phyloP scores from a whole-genome alignment of 2,797 vertebrate genomes.

The Neomorphus geoffroyi region DNA sequence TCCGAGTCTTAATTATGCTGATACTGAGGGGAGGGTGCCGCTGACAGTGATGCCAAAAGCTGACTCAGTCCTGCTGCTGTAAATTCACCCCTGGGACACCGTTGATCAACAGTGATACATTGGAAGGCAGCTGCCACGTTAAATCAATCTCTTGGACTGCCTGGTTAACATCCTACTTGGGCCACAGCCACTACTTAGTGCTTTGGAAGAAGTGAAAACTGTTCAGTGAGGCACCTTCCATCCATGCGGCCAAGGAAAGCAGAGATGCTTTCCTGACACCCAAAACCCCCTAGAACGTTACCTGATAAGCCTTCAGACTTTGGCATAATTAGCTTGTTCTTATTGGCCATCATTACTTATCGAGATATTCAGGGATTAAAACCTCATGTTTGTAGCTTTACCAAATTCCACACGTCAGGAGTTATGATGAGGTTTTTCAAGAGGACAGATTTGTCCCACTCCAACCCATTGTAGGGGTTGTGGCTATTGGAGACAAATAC shows the following conservation, averaged over 20 bases:
- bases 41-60: not conserved
- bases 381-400: not conserved
- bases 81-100: not conserved
- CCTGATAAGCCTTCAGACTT: not conserved
- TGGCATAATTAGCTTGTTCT: not conserved
- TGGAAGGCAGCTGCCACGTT: not conserved
- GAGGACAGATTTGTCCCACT: not conserved
- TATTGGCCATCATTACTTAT: not conserved
- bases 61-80: conserved; percentile 19
- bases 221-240: not conserved
- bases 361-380: not conserved
- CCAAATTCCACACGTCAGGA: not conserved
- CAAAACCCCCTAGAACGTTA: not conserved
- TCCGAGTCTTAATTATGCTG: not conserved
- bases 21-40: not conserved
- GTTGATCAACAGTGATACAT: not conserved
- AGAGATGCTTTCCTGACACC: not conserved
- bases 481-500: not conserved
- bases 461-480: not conserved
- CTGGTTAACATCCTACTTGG: not conserved
- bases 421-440: not conserved
- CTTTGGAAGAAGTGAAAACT: not conserved
- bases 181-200: not conserved
- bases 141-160: not conserved
- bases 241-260: not conserved